Evolutionary conservation across 2,888 invertebrate species (phyloP).

Genomic region (Liodrosophila aerea): DNA sequence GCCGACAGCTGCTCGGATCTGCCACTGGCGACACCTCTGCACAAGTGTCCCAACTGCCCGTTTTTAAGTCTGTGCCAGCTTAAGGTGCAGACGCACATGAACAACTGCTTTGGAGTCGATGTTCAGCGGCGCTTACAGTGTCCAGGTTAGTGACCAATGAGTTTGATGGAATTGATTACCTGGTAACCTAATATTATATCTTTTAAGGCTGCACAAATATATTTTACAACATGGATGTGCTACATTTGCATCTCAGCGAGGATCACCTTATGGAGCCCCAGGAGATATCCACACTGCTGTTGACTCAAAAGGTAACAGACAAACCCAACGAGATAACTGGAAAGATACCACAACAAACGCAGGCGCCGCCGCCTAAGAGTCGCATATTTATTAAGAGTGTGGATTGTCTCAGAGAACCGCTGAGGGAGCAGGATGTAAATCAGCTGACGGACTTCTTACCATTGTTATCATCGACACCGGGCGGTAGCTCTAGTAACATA

Average conservation of each 20-base stretch:
- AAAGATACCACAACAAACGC: slow-evolving; percentile 18
- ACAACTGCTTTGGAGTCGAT: slow-evolving; percentile 53
- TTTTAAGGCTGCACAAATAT: slow-evolving; percentile 85
- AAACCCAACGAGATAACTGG: slow-evolving; percentile 17
- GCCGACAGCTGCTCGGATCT: slow-evolving; percentile 25
- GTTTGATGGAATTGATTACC: too few species aligned
- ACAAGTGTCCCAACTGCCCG: slow-evolving; percentile 78
- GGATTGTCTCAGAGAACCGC: slow-evolving; percentile 79
- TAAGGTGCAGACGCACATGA: slow-evolving; percentile 48
- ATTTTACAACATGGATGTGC: slow-evolving; percentile 86
- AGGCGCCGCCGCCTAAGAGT: slow-evolving; percentile 57
- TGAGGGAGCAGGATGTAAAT: slow-evolving; percentile 47
- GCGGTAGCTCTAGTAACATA: slow-evolving; percentile 40
- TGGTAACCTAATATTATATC: neutral
- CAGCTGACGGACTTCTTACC: slow-evolving; percentile 45
- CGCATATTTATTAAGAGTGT: slow-evolving; percentile 82
- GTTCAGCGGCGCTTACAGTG: slow-evolving; percentile 84
- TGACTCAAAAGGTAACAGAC: slow-evolving; percentile 9
- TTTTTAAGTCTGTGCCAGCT: slow-evolving; percentile 74
- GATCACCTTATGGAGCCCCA: slow-evolving; percentile 86
- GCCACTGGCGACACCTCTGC: slow-evolving; percentile 16
- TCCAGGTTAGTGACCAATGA: slow-evolving; percentile 83
- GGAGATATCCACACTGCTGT: slow-evolving; percentile 45
- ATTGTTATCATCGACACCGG: slow-evolving; percentile 31
- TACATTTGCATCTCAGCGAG: slow-evolving; percentile 86